A percentile compares a stretch with the other conserved stretches of the same genome.
These are phyloP conservation scores for Leucoptera coffeella DNA, from an alignment of 2,888 invertebrate species.

Conservation along the genomic window DNA sequence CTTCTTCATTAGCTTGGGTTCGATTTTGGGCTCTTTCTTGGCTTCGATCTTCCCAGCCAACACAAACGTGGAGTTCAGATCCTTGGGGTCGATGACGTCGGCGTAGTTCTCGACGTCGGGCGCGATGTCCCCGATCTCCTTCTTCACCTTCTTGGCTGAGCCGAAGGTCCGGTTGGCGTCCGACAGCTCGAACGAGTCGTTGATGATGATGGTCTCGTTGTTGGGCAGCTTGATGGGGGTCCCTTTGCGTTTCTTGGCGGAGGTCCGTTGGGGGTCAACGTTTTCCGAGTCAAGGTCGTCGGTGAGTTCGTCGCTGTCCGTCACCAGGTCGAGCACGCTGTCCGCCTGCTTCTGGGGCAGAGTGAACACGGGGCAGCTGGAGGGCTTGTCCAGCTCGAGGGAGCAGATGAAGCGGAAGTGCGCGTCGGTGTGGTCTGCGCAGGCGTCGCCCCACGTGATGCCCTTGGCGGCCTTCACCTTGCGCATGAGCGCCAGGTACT, in stretches of 20 bases:
- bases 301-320: slow-evolving; percentile 28
- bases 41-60: slow-evolving; percentile 21
- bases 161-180: slow-evolving; percentile 21
- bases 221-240: slow-evolving; percentile 30
- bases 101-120: slow-evolving; percentile 19
- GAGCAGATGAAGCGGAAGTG: slow-evolving; percentile 26
- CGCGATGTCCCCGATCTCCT: slow-evolving; percentile 12
- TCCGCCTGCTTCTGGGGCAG: slow-evolving; percentile 10
- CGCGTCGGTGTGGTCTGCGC: slow-evolving; percentile 11
- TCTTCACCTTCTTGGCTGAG: slow-evolving; percentile 31
- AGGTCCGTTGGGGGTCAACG: slow-evolving; percentile 12
- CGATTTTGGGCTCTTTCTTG: slow-evolving; percentile 11
- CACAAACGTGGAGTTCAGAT: slow-evolving; percentile 41
- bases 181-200: slow-evolving; percentile 30
- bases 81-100: slow-evolving; percentile 19
- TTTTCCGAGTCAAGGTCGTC: slow-evolving; percentile 21
- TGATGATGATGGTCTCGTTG: slow-evolving; percentile 35
- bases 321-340: slow-evolving; percentile 16
- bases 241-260: slow-evolving; percentile 26
- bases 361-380: slow-evolving; percentile 13
- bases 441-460: slow-evolving; percentile 55
- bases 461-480: slow-evolving; percentile 53
- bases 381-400: slow-evolving; percentile 22
- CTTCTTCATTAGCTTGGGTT: slow-evolving; percentile 14
- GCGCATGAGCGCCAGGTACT: slow-evolving; percentile 55